Conservation (phyloP, 2,113 vertebrate species). For the Mesoclemmys tuberculata region DNA sequence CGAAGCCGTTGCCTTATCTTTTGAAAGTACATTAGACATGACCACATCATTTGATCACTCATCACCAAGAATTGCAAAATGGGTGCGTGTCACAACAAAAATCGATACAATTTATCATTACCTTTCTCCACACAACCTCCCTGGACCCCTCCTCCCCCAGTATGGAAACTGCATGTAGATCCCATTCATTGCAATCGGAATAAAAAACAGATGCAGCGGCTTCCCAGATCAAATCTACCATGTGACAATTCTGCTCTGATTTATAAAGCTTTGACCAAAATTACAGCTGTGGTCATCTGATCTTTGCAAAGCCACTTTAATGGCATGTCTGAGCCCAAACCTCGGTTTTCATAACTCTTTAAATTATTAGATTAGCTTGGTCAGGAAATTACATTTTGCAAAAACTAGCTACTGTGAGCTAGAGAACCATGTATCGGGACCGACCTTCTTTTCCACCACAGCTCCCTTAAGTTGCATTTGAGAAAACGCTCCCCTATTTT, state of each 20-base stretch:
- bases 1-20: conserved; percentile 18
- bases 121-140: conserved; percentile 43
- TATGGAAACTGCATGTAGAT: not conserved
- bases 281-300: not conserved
- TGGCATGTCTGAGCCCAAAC: not conserved
- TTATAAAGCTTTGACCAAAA: not conserved
- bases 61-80: conserved; percentile 77
- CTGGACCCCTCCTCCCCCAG: not conserved
- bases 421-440: not conserved
- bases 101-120: conserved; percentile 59
- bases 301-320: not conserved
- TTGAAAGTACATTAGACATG: conserved; percentile 50
- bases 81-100: conserved; percentile 77
- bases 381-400: not conserved
- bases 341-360: not conserved
- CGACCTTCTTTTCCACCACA: not conserved
- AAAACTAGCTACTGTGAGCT: not conserved
- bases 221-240: not conserved
- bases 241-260: not conserved
- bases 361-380: not conserved
- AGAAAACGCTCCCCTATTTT: not conserved
- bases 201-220: not conserved
- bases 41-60: conserved; percentile 68
- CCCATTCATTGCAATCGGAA: not conserved
- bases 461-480: not conserved